These are phyloP conservation scores for Strigamia crassipes DNA, from an alignment of 2,888 invertebrate genomes.

Conservation along the genomic window DNA sequence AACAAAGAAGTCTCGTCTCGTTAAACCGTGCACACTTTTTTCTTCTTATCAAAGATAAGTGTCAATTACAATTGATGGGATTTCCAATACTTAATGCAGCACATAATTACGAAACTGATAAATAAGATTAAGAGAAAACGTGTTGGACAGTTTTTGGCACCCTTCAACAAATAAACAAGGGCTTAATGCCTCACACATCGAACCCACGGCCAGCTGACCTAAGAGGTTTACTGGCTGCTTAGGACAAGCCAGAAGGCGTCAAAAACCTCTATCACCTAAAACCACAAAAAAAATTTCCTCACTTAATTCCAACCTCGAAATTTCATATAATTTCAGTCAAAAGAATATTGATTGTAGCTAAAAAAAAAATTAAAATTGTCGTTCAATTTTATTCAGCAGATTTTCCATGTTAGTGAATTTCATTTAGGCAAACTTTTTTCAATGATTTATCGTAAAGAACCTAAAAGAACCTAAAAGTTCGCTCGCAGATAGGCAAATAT, in stretches of 20 bases:
- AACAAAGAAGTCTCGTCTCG: background rate
- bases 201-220: constrained; percentile 7
- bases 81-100: background rate
- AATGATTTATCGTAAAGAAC: too few species aligned
- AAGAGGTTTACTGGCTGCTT: constrained; percentile 20
- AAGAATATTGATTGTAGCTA: too few species aligned
- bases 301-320: too few species aligned
- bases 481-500: background rate
- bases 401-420: too few species aligned
- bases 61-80: background rate
- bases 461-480: background rate
- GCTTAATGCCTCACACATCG: constrained; percentile 24
- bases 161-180: background rate
- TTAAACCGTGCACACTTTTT: background rate
- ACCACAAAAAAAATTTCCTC: background rate
- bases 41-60: background rate
- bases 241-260: background rate
- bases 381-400: too few species aligned
- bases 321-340: too few species aligned
- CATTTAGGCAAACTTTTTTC: background rate
- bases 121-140: background rate
- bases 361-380: too few species aligned
- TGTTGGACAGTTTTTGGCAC: background rate
- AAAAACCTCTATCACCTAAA: background rate
- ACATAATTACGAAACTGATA: background rate